Evolutionary conservation across 2,113 vertebrate genomes (phyloP), one percentile per base, ranked within the genome.

Genomic region (Uria aalge): DNA sequence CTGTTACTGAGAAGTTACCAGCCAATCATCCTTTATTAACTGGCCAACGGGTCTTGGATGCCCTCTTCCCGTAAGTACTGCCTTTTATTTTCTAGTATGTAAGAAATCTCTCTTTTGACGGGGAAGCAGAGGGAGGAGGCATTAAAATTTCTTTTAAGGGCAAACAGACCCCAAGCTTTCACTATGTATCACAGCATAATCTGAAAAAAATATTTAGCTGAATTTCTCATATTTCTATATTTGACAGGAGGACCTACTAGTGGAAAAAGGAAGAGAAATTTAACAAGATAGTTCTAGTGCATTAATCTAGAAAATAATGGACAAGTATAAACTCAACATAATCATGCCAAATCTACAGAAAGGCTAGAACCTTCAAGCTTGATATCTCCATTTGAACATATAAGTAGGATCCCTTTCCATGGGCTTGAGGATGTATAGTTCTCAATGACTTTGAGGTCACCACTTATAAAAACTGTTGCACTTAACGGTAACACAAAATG

Each of bases 1-100:
- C 99, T 9, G 99, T 99, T 94, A 99, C 99, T 4, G 99, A 99
- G 98, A 99, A 99, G 95, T 97, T 99, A 53, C 99, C 99, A 0
- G 99, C 99, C 83, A 99, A 99, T 96, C 99, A 99, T 92, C 99
- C 99, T 56, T 97, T 99, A 77, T 97, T 99, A 92, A 99, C 99
- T 5, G 99, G 99, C 85, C 99, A 99, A 76, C 98, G 99, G 68
- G 99, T 99, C 62, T 98, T 99, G 91, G 99, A 99, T 48, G 99
- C 99, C 30, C 99, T 99, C 72, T 99, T 99, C 94, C 99, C 99
- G 99, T 99, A 95, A 99, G 99, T 96, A 50, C 27, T 40, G 67
- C 19, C 66, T 81, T 84, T 48, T 43, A 1, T 78, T 75, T 88
- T 38, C 56, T 76, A 5, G 12, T 19, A 2, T 16, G 30, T 21